Base-by-base conservation (phyloP, 2,797 vertebrate genomes). In the Acestrorhynchus altus region DNA sequence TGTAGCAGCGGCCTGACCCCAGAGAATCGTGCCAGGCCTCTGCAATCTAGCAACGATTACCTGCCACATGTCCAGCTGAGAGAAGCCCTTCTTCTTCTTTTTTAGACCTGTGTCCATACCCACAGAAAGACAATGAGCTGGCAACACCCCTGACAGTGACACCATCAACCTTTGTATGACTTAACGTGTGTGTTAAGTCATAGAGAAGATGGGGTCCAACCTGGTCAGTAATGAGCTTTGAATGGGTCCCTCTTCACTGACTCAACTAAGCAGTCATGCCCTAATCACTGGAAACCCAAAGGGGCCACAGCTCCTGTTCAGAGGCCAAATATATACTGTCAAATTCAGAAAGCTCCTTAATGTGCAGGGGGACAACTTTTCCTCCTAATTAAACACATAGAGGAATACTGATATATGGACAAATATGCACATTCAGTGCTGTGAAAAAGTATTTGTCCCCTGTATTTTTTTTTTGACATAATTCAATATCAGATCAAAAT, bases 1-100 rank as follows among this genome's bases (percentile, higher is more conserved):
- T 47, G 44, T 60, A 78, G 49, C 40, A 54, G 24, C 46, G 44
- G 49, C 7, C 11, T 66, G 73, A 78, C 76, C 80, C 44, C 65
- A 18, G 70, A 72, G 57, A 82, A 78, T 83, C 51, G 35, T 46
- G 76, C 60, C 54, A 72, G 47, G 56, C 22, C n/a, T 56, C 59
- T 8, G 39, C 76, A 57, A 78, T 80, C 49, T 74, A 35, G 69
- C 54, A 65, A 52, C 61, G 68, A 72, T 75, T 76, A 61, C 47
- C 46, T 77, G 54, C 52, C 60, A 61, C 42, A 63, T 16, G 28
- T 31, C 65, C 26, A 51, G 2, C 28, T 0, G 28, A 51, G 44
- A 73, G 52, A 51, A 51, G 61, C 20, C 9, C 28, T 40, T 51
- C 26, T 49, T 52, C 61, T 26, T 49, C 28, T 8, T 28, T 40